Conservation (phyloP, 2,113 vertebrate species). For the Gavia stellata region DNA sequence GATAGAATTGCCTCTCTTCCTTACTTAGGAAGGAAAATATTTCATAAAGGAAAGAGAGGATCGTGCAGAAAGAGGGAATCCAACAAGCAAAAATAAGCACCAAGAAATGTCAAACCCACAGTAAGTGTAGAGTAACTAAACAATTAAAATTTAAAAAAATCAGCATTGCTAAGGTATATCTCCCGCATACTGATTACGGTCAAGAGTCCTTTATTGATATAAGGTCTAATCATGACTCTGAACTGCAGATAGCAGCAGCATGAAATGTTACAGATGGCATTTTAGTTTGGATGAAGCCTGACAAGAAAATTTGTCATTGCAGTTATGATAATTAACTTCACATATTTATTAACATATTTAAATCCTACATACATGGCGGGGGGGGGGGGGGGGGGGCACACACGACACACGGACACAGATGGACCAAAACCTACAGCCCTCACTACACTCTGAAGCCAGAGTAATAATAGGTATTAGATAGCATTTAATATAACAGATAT, state of each 20-base stretch:
- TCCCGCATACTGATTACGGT: background rate
- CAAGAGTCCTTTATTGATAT: background rate
- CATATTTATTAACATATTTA: background rate
- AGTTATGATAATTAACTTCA: background rate
- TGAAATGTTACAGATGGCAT: background rate
- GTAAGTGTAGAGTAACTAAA: background rate
- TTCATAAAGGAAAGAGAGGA: background rate
- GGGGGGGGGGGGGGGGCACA: too few species aligned
- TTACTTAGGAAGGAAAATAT: background rate
- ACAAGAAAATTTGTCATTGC: background rate
- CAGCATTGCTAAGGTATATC: background rate
- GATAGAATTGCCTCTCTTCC: background rate
- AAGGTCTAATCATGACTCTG: background rate
- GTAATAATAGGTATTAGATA: background rate
- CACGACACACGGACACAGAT: too few species aligned
- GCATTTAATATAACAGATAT: background rate
- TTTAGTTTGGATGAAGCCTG: background rate
- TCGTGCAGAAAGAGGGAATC: background rate
- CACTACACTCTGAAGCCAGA: background rate
- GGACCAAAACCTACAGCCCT: background rate
- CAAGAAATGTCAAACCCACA: background rate
- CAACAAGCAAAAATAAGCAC: background rate
- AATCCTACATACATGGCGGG: background rate
- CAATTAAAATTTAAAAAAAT: background rate
- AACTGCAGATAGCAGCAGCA: background rate